Conservation (phyloP, 2,113 vertebrate species). For the Terrapene triunguis region DNA sequence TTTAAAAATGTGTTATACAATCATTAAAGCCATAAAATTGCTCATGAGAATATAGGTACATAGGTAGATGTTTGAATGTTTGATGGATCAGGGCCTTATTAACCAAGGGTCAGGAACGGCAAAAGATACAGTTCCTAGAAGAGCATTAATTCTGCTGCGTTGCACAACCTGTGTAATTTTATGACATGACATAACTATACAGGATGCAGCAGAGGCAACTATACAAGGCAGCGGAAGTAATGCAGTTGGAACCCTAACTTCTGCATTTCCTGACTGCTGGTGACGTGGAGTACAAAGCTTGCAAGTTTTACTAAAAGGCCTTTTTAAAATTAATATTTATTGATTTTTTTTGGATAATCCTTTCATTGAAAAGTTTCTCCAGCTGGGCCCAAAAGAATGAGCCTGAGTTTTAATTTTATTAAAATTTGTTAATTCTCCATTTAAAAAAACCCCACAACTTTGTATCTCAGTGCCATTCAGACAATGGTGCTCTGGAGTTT, state of each 20-base stretch:
- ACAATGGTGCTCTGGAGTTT: neutral
- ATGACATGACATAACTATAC: fast-evolving
- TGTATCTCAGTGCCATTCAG: too few species aligned
- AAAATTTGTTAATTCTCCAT: fast-evolving
- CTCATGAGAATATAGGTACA: neutral
- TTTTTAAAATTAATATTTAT: fast-evolving
- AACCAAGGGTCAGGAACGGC: neutral
- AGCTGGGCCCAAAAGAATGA: fast-evolving
- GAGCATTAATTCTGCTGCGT: neutral
- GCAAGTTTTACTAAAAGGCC: fast-evolving
- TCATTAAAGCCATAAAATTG: neutral
- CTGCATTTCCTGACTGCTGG: neutral
- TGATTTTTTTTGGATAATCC: neutral
- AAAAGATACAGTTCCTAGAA: neutral
- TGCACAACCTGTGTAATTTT: neutral
- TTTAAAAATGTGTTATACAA: neutral
- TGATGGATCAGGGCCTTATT: neutral
- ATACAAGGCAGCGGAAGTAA: neutral
- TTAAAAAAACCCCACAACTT: fast-evolving
- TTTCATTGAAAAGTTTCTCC: neutral
- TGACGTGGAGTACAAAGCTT: fast-evolving
- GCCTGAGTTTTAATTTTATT: fast-evolving
- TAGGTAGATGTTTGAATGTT: neutral
- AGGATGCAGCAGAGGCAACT: neutral
- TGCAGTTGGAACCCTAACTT: neutral